phyloP scores from a whole-genome alignment of 2,797 vertebrate species.

The Chelonia mydas region DNA sequence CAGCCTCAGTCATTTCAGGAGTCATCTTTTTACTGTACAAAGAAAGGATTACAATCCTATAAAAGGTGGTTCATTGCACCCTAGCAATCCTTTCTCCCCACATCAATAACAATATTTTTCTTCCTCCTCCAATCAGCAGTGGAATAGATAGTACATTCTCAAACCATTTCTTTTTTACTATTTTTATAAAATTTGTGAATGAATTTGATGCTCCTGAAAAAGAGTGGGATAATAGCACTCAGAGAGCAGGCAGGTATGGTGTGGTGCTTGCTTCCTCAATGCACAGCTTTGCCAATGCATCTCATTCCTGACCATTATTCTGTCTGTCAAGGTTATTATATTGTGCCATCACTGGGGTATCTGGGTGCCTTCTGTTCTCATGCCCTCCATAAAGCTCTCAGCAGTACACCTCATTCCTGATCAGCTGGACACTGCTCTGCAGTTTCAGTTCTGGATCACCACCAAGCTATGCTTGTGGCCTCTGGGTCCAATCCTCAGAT shows the following conservation, averaged over 20 bases:
- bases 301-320: background rate
- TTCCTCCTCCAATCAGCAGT: background rate
- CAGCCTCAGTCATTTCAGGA: conserved; percentile 9
- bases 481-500: background rate
- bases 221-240: background rate
- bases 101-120: conserved; percentile 17
- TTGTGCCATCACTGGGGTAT: background rate
- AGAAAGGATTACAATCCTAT: conserved; percentile 29
- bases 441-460: background rate
- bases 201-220: background rate
- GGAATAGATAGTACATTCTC: background rate
- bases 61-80: background rate
- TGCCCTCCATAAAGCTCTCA: background rate
- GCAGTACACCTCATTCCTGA: background rate
- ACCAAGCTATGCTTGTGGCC: background rate
- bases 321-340: background rate
- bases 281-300: background rate
- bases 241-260: background rate
- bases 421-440: background rate
- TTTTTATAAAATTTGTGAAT: background rate
- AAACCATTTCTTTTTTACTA: background rate
- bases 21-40: conserved; percentile 22
- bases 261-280: background rate
- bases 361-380: background rate
- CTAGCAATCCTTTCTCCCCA: conserved; percentile 14